Percentiles rank a stretch among this genome's conserved stretches.
Conservation (phyloP, 2,888 invertebrate genomes). For the Cheilosia impressa region DNA sequence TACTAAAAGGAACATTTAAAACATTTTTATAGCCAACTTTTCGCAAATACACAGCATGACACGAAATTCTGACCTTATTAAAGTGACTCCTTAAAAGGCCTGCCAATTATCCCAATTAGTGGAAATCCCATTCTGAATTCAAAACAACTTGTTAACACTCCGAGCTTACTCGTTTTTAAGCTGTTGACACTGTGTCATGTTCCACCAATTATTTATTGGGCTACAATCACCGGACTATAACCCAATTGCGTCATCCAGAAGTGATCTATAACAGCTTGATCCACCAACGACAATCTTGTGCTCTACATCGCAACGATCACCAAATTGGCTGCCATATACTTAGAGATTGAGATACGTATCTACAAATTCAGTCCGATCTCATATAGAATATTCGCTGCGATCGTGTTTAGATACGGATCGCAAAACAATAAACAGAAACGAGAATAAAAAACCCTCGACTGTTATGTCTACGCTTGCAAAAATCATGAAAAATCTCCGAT, state of each 20-base stretch:
- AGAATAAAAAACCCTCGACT: background rate
- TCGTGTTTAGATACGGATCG: slow-evolving; percentile 30
- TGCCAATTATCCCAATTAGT: background rate
- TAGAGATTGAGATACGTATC: slow-evolving; percentile 11
- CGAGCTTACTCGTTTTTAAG: background rate
- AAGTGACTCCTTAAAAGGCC: background rate
- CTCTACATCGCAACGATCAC: slow-evolving; percentile 25
- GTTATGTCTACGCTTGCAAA: background rate
- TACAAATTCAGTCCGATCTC: slow-evolving; percentile 15
- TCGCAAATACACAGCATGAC: too few relatives aligned
- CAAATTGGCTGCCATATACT: slow-evolving; percentile 22
- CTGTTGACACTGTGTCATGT: background rate
- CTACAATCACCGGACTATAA: background rate
- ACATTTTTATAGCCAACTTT: too few relatives aligned
- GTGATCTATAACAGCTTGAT: slow-evolving; percentile 13
- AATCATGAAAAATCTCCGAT: slow-evolving; percentile 37
- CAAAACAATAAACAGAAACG: background rate
- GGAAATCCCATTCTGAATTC: slow-evolving; percentile 5
- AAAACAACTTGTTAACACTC: slow-evolving; percentile 17
- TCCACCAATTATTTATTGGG: background rate
- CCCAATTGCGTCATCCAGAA: slow-evolving; percentile 46
- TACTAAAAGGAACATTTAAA: too few relatives aligned
- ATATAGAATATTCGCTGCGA: slow-evolving; percentile 24
- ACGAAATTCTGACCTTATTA: too few relatives aligned
- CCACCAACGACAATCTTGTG: slow-evolving; percentile 3